These are phyloP conservation scores for Alaudala cheleensis DNA, from an alignment of 2,113 vertebrate genomes.

Conservation along the genomic window DNA sequence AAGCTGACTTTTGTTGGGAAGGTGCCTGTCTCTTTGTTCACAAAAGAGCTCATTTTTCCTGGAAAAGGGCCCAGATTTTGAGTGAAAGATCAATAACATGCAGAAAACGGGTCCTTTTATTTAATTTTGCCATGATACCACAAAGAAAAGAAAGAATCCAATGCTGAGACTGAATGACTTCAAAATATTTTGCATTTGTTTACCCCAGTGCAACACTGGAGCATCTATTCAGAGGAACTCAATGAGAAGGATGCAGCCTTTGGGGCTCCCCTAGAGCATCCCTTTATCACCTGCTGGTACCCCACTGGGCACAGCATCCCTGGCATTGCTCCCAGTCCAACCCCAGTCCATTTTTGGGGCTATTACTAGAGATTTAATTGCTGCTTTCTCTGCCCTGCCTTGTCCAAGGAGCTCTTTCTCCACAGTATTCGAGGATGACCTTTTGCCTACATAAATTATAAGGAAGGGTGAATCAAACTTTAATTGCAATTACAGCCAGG, in stretches of 20 bases:
- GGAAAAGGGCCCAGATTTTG: slow-evolving; percentile 67
- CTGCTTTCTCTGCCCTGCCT: neutral
- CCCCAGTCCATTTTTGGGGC: neutral
- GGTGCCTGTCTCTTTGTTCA: slow-evolving; percentile 58
- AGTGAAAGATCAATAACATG: slow-evolving; percentile 61
- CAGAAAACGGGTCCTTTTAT: slow-evolving; percentile 16
- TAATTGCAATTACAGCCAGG: neutral
- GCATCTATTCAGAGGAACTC: neutral
- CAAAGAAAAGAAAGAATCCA: slow-evolving; percentile 24
- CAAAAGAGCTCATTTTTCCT: slow-evolving; percentile 64
- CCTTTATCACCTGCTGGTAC: neutral
- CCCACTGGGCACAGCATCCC: neutral
- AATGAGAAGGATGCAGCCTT: neutral
- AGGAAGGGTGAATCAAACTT: neutral
- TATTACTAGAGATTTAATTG: neutral
- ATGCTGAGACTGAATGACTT: neutral
- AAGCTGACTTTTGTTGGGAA: slow-evolving; percentile 66
- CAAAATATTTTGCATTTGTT: slow-evolving; percentile 66
- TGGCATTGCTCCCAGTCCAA: neutral
- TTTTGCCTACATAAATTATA: neutral
- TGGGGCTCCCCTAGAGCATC: neutral
- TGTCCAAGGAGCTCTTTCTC: neutral
- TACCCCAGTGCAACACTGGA: neutral
- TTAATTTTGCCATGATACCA: slow-evolving; percentile 37
- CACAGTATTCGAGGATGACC: neutral